Evolutionary conservation across 2,113 vertebrate species (phyloP).

Genomic region (Phylloscopus trochilus): DNA sequence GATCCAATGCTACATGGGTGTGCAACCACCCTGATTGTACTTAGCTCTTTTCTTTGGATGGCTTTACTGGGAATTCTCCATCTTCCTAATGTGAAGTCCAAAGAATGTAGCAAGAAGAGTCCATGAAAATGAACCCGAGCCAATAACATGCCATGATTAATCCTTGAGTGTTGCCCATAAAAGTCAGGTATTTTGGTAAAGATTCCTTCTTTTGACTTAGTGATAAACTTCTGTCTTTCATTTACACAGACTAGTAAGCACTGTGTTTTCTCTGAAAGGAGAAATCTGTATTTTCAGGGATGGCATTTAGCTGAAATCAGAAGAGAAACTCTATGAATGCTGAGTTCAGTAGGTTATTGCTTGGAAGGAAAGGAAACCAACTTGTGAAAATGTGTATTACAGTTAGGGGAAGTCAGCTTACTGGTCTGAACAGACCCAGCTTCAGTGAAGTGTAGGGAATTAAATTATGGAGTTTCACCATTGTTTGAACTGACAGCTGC

Average conservation of each 20-base stretch:
- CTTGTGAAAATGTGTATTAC: not conserved
- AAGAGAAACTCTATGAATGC: not conserved
- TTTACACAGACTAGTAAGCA: not conserved
- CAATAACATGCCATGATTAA: not conserved
- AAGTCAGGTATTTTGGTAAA: not conserved
- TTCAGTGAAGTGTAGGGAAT: not conserved
- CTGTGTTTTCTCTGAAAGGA: not conserved
- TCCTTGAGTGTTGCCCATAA: not conserved
- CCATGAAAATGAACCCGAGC: not conserved
- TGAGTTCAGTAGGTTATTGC: not conserved
- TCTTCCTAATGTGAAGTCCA: not conserved
- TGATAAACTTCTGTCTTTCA: not conserved
- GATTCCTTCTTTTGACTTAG: not conserved
- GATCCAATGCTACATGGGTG: not conserved
- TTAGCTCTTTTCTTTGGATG: not conserved
- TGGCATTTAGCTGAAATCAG: not conserved
- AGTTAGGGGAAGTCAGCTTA: not conserved
- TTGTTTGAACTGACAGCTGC: not conserved
- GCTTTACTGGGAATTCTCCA: not conserved
- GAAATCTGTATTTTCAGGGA: not conserved
- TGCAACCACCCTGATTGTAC: not conserved
- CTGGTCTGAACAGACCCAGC: not conserved
- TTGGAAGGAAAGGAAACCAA: not conserved
- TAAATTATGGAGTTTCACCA: not conserved
- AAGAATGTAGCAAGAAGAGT: not conserved